Evolutionary conservation across 1,140 invertebrate species (phyloP).

Genomic region (Eurosta solidaginis): DNA sequence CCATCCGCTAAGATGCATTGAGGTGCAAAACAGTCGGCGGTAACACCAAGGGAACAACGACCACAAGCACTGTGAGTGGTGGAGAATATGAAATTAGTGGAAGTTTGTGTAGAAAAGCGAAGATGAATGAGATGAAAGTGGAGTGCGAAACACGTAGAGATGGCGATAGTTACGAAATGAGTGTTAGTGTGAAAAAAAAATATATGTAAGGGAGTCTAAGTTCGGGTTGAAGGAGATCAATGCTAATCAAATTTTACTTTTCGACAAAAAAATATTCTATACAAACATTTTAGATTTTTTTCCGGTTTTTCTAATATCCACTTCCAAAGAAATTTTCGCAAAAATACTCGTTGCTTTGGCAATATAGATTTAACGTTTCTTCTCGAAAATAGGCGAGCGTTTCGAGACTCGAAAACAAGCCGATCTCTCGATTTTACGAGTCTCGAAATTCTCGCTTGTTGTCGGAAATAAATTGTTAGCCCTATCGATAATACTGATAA

Average conservation of each 20-base stretch:
- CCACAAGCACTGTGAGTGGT: slow-evolving; percentile 40
- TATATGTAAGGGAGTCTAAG: not conserved
- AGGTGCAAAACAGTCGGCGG: slow-evolving; percentile 59
- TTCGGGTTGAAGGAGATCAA: not conserved
- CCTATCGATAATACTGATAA: no score
- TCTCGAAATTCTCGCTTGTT: no score
- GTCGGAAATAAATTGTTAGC: no score
- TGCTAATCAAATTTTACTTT: not conserved
- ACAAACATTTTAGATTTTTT: no score
- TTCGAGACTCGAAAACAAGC: no score
- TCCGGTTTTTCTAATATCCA: no score
- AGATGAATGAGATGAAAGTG: not conserved
- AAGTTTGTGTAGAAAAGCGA: not conserved
- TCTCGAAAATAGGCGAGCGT: no score
- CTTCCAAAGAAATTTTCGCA: no score
- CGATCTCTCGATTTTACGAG: no score
- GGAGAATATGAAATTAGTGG: not conserved
- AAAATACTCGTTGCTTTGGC: no score
- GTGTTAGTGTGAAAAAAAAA: not conserved
- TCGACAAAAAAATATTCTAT: no score
- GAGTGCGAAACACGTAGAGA: not conserved
- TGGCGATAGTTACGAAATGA: not conserved
- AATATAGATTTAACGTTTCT: no score
- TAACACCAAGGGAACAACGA: slow-evolving; percentile 41
- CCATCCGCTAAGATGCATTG: slow-evolving; percentile 66